phyloP scores from a whole-genome alignment of 2,113 vertebrate species.

The Laticauda colubrina region DNA sequence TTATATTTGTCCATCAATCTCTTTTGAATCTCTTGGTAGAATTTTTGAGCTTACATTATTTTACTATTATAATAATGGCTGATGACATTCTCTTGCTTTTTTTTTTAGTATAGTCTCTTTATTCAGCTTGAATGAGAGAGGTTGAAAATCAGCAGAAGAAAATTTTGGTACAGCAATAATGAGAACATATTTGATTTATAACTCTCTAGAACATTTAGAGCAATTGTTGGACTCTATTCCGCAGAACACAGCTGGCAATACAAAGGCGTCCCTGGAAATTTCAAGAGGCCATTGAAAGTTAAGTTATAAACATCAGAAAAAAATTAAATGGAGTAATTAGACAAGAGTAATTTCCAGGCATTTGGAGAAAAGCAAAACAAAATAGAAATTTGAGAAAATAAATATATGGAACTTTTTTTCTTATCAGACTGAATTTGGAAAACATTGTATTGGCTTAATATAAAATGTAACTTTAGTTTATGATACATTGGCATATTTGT shows the following conservation, averaged over 20 bases:
- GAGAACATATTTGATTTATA: background rate
- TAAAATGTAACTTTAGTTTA: background rate
- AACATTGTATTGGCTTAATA: background rate
- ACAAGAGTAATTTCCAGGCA: background rate
- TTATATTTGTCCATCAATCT: background rate
- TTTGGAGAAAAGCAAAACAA: background rate
- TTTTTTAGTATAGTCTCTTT: background rate
- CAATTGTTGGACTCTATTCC: background rate
- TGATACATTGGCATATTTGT: background rate
- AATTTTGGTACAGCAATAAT: background rate
- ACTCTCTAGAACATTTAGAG: background rate
- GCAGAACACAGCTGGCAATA: background rate
- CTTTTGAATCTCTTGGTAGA: background rate
- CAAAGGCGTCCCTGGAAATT: background rate
- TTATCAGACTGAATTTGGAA: background rate
- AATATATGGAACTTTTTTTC: background rate
- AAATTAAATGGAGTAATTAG: background rate
- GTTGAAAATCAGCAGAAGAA: background rate
- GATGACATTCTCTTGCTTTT: background rate
- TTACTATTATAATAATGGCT: background rate
- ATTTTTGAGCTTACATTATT: background rate
- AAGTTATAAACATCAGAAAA: background rate
- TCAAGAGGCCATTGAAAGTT: background rate
- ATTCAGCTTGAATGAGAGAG: background rate
- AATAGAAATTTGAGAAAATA: background rate